These are phyloP conservation scores for Nasalis larvatus DNA, from an alignment of 2,113 vertebrate genomes.

Conservation along the genomic window DNA sequence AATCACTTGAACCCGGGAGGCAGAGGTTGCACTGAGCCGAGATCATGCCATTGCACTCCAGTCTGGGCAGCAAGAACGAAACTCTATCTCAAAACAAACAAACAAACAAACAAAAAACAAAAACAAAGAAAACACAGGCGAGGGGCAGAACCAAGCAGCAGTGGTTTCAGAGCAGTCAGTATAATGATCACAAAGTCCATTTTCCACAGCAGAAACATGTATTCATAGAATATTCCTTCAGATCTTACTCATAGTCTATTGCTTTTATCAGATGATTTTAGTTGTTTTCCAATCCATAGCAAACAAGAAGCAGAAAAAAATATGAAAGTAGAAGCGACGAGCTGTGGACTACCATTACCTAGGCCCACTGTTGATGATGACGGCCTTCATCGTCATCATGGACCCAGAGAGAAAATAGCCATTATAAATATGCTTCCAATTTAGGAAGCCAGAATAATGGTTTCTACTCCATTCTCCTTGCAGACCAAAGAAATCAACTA, in stretches of 20 bases:
- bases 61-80: no score
- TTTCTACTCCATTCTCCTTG: neutral
- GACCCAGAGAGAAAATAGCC: neutral
- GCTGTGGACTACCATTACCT: no score
- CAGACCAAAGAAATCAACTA: neutral
- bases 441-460: fast-evolving
- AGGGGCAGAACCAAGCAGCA: neutral
- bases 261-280: neutral
- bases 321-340: neutral
- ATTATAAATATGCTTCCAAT: neutral
- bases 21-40: no score
- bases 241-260: neutral
- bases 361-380: neutral
- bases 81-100: no score
- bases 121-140: neutral
- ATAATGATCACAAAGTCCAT: neutral
- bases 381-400: neutral
- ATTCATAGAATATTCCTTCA: neutral
- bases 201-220: neutral
- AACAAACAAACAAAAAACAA: no score
- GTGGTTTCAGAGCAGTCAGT: neutral
- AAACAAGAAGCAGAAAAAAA: neutral
- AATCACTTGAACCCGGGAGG: no score
- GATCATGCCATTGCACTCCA: no score
- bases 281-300: neutral